A percentile compares a stretch with the other conserved stretches of the same genome.
These are phyloP conservation scores for Actinia equina DNA, from an alignment of 64 coral and sea anemone species.

Conservation along the genomic window DNA sequence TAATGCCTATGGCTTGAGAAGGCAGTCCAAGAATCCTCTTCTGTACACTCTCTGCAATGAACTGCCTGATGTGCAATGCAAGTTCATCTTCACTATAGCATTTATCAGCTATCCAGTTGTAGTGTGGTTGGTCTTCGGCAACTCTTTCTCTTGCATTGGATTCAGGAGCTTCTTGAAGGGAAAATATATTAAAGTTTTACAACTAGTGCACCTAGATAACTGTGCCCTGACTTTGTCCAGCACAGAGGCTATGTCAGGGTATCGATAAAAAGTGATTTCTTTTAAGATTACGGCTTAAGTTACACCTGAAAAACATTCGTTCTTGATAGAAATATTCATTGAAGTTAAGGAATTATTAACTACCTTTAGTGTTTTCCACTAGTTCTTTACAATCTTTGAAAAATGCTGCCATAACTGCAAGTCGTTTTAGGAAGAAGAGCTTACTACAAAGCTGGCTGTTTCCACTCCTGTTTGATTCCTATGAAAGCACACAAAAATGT, in stretches of 20 bases:
- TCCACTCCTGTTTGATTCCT: neutral
- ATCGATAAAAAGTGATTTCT: too few species aligned
- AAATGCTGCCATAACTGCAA: slow-evolving; percentile 83
- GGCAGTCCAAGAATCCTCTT: slow-evolving; percentile 91
- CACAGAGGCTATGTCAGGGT: too few species aligned
- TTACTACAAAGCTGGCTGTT: slow-evolving; percentile 34
- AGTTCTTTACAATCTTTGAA: slow-evolving; percentile 69
- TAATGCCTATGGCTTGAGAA: slow-evolving; percentile 73
- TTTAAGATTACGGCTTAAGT: too few species aligned
- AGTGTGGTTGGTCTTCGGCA: slow-evolving; percentile 19
- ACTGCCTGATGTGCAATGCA: slow-evolving; percentile 73
- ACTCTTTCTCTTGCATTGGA: neutral
- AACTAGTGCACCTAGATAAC: neutral
- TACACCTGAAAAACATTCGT: too few species aligned
- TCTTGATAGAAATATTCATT: neutral
- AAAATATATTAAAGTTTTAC: too few species aligned
- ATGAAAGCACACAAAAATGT: neutral
- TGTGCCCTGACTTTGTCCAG: neutral
- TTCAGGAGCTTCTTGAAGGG: too few species aligned
- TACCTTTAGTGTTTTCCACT: slow-evolving; percentile 67
- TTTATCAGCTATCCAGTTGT: slow-evolving; percentile 77
- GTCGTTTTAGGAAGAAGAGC: slow-evolving; percentile 86
- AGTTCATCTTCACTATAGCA: slow-evolving; percentile 91
- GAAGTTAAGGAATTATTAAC: neutral
- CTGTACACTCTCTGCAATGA: slow-evolving; percentile 91